These are phyloP conservation scores for Cephalotes varians DNA, from an alignment of 2,888 invertebrate genomes.

Conservation along the genomic window DNA sequence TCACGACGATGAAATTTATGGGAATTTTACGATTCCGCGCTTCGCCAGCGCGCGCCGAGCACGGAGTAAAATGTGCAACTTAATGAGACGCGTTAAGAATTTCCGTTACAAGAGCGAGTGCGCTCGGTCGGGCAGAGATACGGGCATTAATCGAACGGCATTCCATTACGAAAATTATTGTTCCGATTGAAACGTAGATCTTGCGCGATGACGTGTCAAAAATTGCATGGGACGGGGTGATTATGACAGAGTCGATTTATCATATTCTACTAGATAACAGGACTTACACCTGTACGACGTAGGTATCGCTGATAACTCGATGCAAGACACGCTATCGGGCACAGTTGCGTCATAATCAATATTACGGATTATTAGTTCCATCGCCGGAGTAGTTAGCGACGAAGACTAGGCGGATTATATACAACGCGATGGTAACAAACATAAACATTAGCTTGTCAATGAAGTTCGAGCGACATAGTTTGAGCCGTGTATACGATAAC, in stretches of 20 bases:
- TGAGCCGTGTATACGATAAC: not conserved
- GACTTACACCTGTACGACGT: not conserved
- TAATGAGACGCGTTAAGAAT: conserved; percentile 52
- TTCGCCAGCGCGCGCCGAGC: conserved; percentile 16
- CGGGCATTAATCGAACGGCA: not conserved
- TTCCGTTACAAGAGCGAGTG: conserved; percentile 38
- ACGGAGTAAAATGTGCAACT: conserved; percentile 11
- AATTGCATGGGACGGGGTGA: not conserved
- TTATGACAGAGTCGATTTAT: conserved; percentile 12
- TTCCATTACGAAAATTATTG: conserved; percentile 28
- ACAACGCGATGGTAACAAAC: not conserved
- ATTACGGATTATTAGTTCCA: conserved; percentile 44
- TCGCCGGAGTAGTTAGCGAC: conserved; percentile 6
- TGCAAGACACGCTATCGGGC: conserved; percentile 29
- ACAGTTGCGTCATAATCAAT: conserved; percentile 50
- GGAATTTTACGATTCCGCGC: conserved; percentile 56
- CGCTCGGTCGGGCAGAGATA: not conserved
- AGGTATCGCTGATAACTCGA: conserved; percentile 11
- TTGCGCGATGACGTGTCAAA: conserved; percentile 23
- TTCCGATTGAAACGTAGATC: conserved; percentile 9
- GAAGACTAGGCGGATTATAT: conserved; percentile 16
- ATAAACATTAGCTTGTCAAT: conserved; percentile 20
- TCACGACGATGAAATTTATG: conserved; percentile 52
- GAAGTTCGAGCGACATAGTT: not conserved
- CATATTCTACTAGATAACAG: conserved; percentile 40